phyloP scores from a whole-genome alignment of 2,797 vertebrate species.

The Pogoniulus pusillus region DNA sequence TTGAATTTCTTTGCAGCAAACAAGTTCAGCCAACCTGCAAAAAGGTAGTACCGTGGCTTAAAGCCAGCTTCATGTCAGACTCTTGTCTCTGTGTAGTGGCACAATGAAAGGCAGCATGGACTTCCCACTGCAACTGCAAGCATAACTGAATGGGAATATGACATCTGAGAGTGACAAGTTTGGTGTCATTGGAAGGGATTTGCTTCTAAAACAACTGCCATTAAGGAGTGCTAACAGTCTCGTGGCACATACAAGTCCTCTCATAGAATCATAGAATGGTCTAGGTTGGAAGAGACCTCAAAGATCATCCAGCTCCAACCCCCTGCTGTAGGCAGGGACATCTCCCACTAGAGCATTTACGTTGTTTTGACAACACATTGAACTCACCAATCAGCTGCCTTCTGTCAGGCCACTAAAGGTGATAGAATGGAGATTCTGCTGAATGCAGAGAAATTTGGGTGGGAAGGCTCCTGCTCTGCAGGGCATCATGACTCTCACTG shows the following conservation, averaged over 20 bases:
- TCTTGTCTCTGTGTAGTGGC: not conserved
- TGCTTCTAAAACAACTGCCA: not conserved
- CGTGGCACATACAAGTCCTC: not conserved
- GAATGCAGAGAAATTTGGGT: not conserved
- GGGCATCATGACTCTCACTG: not conserved
- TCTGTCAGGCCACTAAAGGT: not conserved
- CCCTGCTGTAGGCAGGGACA: too few species aligned
- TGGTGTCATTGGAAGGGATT: not conserved
- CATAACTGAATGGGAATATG: not conserved
- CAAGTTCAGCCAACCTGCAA: not conserved
- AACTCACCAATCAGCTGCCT: not conserved
- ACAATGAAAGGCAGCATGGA: not conserved
- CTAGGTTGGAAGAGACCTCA: too few species aligned
- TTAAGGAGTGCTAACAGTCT: not conserved
- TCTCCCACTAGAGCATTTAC: too few species aligned
- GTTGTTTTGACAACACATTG: not conserved
- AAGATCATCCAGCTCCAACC: too few species aligned
- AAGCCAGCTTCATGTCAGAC: not conserved
- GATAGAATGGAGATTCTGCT: not conserved
- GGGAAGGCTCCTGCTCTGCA: accelerated
- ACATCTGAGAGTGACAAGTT: not conserved
- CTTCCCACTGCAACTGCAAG: not conserved
- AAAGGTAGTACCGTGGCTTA: not conserved
- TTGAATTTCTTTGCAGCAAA: not conserved
- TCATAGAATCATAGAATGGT: too few species aligned